These are phyloP conservation scores for Sphaeramia orbicularis DNA, from an alignment of 2,797 vertebrate genomes.

Conservation along the genomic window DNA sequence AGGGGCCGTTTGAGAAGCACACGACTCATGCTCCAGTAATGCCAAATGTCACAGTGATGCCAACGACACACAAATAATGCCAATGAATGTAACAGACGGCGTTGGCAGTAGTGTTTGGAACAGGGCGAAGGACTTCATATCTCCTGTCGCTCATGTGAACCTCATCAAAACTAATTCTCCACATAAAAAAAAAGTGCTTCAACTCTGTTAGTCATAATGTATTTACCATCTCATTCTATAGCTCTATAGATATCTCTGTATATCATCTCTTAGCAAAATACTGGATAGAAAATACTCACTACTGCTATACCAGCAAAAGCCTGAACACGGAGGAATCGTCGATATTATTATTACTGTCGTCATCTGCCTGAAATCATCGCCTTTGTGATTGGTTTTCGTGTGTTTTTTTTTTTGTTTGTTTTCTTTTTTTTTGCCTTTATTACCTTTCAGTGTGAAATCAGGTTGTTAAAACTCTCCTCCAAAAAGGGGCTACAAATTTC, in stretches of 20 bases:
- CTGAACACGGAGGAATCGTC: slow-evolving; percentile 75
- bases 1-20: slow-evolving; percentile 37
- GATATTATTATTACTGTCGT: slow-evolving; percentile 67
- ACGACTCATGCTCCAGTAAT: slow-evolving; percentile 56
- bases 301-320: slow-evolving; percentile 79
- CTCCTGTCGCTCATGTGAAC: slow-evolving; percentile 53
- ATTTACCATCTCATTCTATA: slow-evolving; percentile 80
- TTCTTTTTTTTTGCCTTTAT: slow-evolving; percentile 43
- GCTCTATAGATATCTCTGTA: slow-evolving; percentile 85
- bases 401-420: too few species aligned
- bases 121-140: slow-evolving; percentile 30
- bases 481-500: slow-evolving; percentile 72
- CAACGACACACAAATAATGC: slow-evolving; percentile 69
- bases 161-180: slow-evolving; percentile 80
- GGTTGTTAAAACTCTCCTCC: slow-evolving; percentile 68
- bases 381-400: slow-evolving; percentile 78
- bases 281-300: slow-evolving; percentile 84
- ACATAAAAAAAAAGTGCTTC: slow-evolving; percentile 87
- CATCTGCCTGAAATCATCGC: slow-evolving; percentile 72
- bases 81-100: slow-evolving; percentile 71
- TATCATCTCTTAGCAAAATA: slow-evolving; percentile 85
- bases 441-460: slow-evolving; percentile 76
- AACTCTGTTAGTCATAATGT: slow-evolving; percentile 84
- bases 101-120: slow-evolving; percentile 77
- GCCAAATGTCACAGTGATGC: slow-evolving; percentile 78